Evolutionary conservation across 2,113 vertebrate genomes (phyloP).

Genomic region (Cinclus cinclus): DNA sequence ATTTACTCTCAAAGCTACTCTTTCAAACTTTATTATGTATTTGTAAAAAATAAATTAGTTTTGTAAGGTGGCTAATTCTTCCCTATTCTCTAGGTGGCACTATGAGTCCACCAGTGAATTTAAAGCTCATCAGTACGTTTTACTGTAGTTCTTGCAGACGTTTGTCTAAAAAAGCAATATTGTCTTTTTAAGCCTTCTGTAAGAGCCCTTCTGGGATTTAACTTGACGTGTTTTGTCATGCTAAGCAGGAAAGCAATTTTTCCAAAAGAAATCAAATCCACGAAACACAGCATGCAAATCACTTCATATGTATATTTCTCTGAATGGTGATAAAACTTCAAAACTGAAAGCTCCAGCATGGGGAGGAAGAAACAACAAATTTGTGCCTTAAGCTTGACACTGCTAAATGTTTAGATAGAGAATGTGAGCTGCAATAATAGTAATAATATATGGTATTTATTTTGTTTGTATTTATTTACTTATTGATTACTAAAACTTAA

Average conservation of each 20-base stretch:
- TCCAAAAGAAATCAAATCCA: neutral
- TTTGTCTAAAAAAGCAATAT: neutral
- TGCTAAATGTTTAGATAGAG: neutral
- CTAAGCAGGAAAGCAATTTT: neutral
- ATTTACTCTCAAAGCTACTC: neutral
- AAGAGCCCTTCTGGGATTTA: neutral
- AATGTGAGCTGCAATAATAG: neutral
- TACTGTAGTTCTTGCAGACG: rapidly evolving
- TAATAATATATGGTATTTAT: neutral
- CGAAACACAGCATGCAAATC: neutral
- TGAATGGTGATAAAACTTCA: neutral
- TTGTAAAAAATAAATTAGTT: neutral
- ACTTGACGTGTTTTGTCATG: neutral
- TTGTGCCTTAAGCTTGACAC: neutral
- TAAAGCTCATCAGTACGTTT: neutral
- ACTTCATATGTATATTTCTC: neutral
- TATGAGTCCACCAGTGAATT: neutral
- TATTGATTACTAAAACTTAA: neutral
- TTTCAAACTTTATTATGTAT: neutral
- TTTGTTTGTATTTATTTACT: neutral
- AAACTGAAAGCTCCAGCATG: neutral
- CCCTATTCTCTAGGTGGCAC: constrained; percentile 65
- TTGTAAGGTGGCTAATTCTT: neutral
- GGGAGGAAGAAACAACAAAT: neutral
- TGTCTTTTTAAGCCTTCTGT: neutral